Base-by-base conservation (phyloP, 2,888 invertebrate species). In the Rotaria macrura region DNA sequence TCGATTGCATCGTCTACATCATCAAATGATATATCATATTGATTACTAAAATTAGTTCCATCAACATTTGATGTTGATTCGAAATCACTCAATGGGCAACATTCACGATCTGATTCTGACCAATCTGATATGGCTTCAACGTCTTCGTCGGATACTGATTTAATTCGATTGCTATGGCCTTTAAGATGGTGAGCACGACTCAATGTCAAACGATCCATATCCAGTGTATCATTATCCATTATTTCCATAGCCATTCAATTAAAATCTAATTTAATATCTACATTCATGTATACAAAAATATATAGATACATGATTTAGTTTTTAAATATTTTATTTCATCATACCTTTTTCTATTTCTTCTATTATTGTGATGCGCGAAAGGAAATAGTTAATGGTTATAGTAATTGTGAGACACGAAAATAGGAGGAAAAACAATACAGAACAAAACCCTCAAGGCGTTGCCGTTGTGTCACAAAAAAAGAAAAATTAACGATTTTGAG, bases 41-140 rank as follows among this genome's bases (percentile, higher is more conserved):
- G 14, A 34, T 65, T 20, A 34, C 20, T 17, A 29, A 3, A 17
- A 65, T 14, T 65, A 29, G 20, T 29, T 20, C 9, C 65, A 34
- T 65, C 34, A 65, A 34, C 12, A 65, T 65, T 65, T 65, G 65
- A 65, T 65, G 65, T 43, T 4, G 40, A 79, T n/a, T 79, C 79
- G 25, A 43, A 25, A 43, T 79, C 79, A n/a, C 79, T 79, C 25
- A 79, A 43, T n/a, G 40, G 40, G n/a, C 43, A 25, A 79, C 79
- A 79, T 79, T 79, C 79, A n/a, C 38, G 79, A 43, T 79, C 79
- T 3, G 79, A 79, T 79, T 79, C 43, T n/a, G 43, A 43, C 79
- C 79, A 79, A n/a, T 79, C 79, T 79, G 79, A 79, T 79, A 79
- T 43, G 3, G 20, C 40, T n/a, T 79, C 79, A 25, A 12, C 9